Conservation (phyloP, 1,140 invertebrate species). For the Eupeodes corollae region DNA sequence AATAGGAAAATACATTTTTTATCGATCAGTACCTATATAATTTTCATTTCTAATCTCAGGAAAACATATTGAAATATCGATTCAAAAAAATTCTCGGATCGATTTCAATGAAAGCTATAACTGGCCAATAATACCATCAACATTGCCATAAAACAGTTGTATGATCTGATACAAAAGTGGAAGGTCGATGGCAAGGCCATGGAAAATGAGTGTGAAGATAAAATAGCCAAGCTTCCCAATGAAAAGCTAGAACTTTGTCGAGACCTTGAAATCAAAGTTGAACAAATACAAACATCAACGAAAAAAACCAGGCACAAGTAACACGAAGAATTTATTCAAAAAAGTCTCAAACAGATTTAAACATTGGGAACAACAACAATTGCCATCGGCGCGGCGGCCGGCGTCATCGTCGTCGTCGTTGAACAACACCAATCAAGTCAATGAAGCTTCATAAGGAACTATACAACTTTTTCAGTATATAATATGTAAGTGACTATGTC, state of each 20-base stretch:
- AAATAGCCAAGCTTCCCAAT: conserved; percentile 17
- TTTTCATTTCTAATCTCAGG: too few relatives aligned
- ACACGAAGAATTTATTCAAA: conserved; percentile 19
- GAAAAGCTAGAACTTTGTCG: conserved; percentile 21
- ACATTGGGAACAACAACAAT: conserved; percentile 22
- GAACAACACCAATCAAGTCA: not conserved
- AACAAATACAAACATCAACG: conserved; percentile 15
- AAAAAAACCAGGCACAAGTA: conserved; percentile 19
- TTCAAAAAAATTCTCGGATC: too few relatives aligned
- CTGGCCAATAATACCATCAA: too few relatives aligned
- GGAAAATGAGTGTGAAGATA: conserved; percentile 15
- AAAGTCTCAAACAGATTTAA: conserved; percentile 22
- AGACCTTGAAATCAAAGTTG: conserved; percentile 6
- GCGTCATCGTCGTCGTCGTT: too few relatives aligned
- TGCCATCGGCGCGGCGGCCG: conserved; percentile 1
- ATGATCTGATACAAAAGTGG: conserved; percentile 47
- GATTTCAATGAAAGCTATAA: too few relatives aligned
- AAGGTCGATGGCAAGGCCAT: conserved; percentile 44
- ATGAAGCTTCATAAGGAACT: not conserved
- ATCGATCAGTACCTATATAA: too few relatives aligned
- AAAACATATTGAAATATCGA: too few relatives aligned
- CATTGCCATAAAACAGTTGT: conserved; percentile 51
- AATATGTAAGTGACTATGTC: conserved; percentile 7
- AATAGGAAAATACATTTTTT: too few relatives aligned
- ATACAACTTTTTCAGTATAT: conserved; percentile 3